Evolutionary conservation across 1,140 invertebrate genomes (phyloP).

Genomic region (Drosophila santomea): DNA sequence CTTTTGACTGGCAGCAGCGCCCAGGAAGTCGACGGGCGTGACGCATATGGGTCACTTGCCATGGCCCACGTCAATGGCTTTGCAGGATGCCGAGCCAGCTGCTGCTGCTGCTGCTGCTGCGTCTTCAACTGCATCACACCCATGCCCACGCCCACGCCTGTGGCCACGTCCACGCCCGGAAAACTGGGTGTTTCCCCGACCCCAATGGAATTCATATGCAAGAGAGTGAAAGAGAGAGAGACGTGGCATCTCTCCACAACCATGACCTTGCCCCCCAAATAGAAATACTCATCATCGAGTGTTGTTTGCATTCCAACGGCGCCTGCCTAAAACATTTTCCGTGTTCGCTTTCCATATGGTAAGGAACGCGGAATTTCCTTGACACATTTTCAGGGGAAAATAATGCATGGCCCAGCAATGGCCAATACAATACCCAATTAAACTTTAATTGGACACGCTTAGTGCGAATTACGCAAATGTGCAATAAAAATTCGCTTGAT

Average conservation of each 20-base stretch:
- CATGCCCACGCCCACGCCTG: background rate
- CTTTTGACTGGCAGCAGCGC: constrained; percentile 18
- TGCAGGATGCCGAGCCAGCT: constrained; percentile 32
- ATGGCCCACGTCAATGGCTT: constrained; percentile 33
- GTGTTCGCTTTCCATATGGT: constrained; percentile 37
- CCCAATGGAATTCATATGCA: background rate
- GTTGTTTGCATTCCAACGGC: constrained; percentile 32
- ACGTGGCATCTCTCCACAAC: background rate
- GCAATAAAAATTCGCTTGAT: constrained; percentile 15
- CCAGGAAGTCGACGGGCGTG: constrained; percentile 15
- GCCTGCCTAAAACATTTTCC: constrained; percentile 35
- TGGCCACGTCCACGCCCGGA: constrained; percentile 1
- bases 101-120: constrained; percentile 11
- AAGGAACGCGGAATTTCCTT: constrained; percentile 11
- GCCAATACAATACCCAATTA: background rate
- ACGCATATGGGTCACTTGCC: constrained; percentile 51
- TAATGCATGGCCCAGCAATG: constrained; percentile 3
- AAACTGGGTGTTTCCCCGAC: background rate
- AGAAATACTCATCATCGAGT: constrained; percentile 19
- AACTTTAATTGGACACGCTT: constrained; percentile 11
- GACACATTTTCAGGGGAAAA: constrained; percentile 8
- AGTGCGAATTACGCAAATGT: constrained; percentile 19
- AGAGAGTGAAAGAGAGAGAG: constrained; percentile 1
- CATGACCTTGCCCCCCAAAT: constrained; percentile 60
- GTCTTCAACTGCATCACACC: background rate